Evolutionary conservation across 2,888 invertebrate species (phyloP).

Genomic region (Acrocyrtus sp.): DNA sequence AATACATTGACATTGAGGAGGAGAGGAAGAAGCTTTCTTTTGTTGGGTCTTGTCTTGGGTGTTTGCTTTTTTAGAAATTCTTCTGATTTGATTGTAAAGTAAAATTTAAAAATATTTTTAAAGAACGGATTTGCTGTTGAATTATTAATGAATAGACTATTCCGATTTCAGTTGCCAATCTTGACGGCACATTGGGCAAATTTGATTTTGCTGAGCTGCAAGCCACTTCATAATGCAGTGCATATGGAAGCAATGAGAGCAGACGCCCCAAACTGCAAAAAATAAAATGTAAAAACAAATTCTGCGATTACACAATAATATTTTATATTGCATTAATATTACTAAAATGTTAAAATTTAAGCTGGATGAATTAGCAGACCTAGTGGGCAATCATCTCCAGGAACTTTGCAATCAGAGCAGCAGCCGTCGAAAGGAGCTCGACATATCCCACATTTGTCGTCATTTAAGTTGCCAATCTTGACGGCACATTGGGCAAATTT

Average conservation of each 20-base stretch:
- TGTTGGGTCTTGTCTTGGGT: too few relatives aligned
- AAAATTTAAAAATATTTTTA: background rate
- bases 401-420: constrained; percentile 96
- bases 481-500: constrained; percentile 96
- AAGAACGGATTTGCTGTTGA: too few relatives aligned
- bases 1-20: too few relatives aligned
- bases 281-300: constrained; percentile 44
- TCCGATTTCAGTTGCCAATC: constrained; percentile 93
- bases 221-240: constrained; percentile 99
- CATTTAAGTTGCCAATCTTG: constrained; percentile 94
- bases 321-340: background rate
- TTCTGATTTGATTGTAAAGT: background rate
- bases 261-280: constrained; percentile 91
- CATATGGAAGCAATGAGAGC: constrained; percentile 99
- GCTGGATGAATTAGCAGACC: too few relatives aligned
- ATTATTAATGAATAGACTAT: too few relatives aligned
- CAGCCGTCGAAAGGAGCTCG: constrained; percentile 99
- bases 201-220: constrained; percentile 88
- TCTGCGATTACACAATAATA: constrained; percentile 16
- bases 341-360: background rate
- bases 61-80: too few relatives aligned
- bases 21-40: too few relatives aligned
- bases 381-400: constrained; percentile 97
- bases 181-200: constrained; percentile 97
- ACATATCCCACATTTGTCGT: constrained; percentile 99